Evolutionary conservation across 2,113 vertebrate genomes (phyloP).

Genomic region (Rattus norvegicus): GRCr8 NC_086021.1:124218501-124219000

Average conservation of each 20-base stretch:
- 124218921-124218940: not conserved
- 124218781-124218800: not conserved
- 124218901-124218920: not conserved
- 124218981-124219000: not conserved
- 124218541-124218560: not conserved
- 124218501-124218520: slow-evolving; percentile 33
- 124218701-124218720: slow-evolving; percentile 1
- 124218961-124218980: not conserved
- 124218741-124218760: not conserved
- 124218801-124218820: slow-evolving; percentile 28
- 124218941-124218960: not conserved
- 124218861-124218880: not conserved
- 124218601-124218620: not conserved
- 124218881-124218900: not conserved
- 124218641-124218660: not conserved
- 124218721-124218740: slow-evolving; percentile 10
- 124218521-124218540: not conserved
- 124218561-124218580: not conserved
- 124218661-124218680: slow-evolving; percentile 44
- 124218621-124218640: not conserved
- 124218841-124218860: not conserved
- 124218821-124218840: not conserved
- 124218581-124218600: not conserved
- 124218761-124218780: not conserved
- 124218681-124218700: not conserved